Base-by-base conservation (phyloP, 2,797 vertebrate species). In the Ctenosaura bakeri region DNA sequence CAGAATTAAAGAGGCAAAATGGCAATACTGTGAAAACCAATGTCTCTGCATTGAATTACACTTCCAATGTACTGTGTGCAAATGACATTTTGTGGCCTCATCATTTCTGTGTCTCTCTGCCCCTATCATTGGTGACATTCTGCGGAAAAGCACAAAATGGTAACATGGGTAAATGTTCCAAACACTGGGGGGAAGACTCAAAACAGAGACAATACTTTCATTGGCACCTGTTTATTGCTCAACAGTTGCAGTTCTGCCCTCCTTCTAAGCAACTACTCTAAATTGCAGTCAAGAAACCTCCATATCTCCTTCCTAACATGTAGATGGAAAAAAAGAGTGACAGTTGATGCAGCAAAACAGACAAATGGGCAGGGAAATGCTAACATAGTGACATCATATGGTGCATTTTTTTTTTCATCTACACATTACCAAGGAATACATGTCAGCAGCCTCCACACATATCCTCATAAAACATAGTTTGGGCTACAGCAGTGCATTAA, bases 391-490 rank as follows among this genome's bases (percentile, higher is more conserved):
- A 46, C 66, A 83, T 66, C 79, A 74, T 26, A 46, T n/a, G 54
- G 69, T 54, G 35, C 35, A 20, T 59, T 56, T 88, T 81, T 62
- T 62, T 26, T 13, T 13, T 22, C 87, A 83, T 38, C 38, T 83
- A 29, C 20, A 62, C 54, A 88, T 76, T 64, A 54, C 56, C 79
- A 54, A 64, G 8, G 83, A 71, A 71, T 85, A 24, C 10, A 50
- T 10, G 9, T 52, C 56, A 77, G 79, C 54, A 79, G 18, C 18
- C 73, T n/a, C 32, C 24, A 71, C 20, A 79, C n/a, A 54, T 66
- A 52, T 38, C 59, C 78, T n/a, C 80, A 38, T 76, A 76, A 66
- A 73, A 82, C 74, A n/a, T 18, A 13, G 71, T 54, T 74, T 89
- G 54, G 35, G 18, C 54, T 38, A 46, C 69, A 82, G 24, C 69